Percentiles rank a stretch among this genome's conserved stretches.
These are phyloP conservation scores for Acanthiza pusilla DNA, from an alignment of 2,797 vertebrate genomes.

Conservation along the genomic window DNA sequence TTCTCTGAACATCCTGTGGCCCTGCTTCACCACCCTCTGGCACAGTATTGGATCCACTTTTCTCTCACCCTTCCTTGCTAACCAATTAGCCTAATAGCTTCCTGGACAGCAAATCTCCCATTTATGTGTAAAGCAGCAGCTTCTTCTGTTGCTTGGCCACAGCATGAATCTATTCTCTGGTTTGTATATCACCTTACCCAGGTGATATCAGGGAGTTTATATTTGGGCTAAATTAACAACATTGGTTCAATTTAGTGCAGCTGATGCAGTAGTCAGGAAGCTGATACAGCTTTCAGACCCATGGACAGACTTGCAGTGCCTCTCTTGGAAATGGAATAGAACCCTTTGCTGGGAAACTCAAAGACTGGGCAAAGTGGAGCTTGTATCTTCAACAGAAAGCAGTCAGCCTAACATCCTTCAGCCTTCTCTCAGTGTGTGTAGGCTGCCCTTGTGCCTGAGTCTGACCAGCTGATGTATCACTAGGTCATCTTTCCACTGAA, in stretches of 20 bases:
- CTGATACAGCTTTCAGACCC: neutral
- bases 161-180: neutral
- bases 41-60: neutral
- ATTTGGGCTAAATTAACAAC: neutral
- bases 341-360: neutral
- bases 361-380: neutral
- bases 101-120: neutral
- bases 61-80: accelerated
- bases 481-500: neutral
- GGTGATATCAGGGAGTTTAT: neutral
- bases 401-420: neutral
- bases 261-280: neutral
- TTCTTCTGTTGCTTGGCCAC: neutral
- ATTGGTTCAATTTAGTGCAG: neutral
- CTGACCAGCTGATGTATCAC: neutral
- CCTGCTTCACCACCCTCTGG: neutral
- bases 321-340: neutral
- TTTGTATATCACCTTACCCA: neutral
- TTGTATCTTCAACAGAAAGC: neutral
- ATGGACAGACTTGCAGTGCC: neutral
- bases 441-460: neutral
- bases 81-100: neutral
- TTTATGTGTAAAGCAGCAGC: neutral
- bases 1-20: neutral
- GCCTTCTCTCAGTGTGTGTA: neutral